Conservation (phyloP, 2,888 invertebrate genomes). For the Drosophila peninsularis region DNA sequence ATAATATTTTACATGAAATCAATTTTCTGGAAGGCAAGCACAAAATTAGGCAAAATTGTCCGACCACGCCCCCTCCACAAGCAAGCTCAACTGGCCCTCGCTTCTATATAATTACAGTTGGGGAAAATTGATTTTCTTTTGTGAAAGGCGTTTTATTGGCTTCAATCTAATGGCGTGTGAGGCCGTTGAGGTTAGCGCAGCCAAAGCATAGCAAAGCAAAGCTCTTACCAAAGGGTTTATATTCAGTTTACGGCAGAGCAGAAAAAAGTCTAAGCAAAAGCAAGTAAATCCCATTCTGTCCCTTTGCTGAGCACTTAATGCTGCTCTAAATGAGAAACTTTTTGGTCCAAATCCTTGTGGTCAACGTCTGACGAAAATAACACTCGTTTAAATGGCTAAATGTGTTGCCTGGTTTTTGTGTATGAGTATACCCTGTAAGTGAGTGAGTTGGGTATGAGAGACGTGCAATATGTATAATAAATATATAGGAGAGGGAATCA, state of each 20-base stretch:
- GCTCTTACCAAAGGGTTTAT: conserved; percentile 35
- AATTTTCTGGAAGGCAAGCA: conserved; percentile 36
- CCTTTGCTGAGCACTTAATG: conserved; percentile 72
- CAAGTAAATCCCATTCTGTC: conserved; percentile 57
- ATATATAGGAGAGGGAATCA: neutral
- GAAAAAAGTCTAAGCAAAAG: neutral
- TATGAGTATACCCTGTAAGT: conserved; percentile 20
- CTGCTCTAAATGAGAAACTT: conserved; percentile 66
- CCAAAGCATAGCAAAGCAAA: neutral
- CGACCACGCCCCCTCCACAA: conserved; percentile 32
- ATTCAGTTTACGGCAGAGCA: conserved; percentile 1
- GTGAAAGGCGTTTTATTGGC: conserved; percentile 47
- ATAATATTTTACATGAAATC: conserved; percentile 56
- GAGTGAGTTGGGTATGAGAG: neutral
- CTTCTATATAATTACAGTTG: conserved; percentile 40
- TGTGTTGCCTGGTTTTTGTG: conserved; percentile 1
- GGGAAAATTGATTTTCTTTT: conserved; percentile 73
- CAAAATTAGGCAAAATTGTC: conserved; percentile 56
- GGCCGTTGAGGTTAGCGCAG: conserved; percentile 42
- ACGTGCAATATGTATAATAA: neutral
- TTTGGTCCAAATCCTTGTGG: conserved; percentile 54
- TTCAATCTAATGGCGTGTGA: conserved; percentile 34
- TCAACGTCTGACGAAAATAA: conserved; percentile 50
- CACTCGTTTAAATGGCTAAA: conserved; percentile 29
- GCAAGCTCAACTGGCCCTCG: neutral